These are phyloP conservation scores for Eufriesea mexicana DNA, from an alignment of 1,140 invertebrate species.

Conservation along the genomic window DNA sequence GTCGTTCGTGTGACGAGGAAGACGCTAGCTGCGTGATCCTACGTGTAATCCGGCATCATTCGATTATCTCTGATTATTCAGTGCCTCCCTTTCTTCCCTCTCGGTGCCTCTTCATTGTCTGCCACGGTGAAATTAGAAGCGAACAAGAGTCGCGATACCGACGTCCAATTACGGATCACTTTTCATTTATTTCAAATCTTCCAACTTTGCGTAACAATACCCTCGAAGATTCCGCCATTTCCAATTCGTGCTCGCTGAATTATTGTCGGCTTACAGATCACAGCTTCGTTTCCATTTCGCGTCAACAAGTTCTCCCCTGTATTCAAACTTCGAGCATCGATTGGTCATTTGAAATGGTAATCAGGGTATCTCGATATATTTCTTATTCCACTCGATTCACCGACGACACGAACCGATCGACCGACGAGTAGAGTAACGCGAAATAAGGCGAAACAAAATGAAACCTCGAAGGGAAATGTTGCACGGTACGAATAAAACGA, in stretches of 20 bases:
- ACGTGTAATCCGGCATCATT: conserved; percentile 36
- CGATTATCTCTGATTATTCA: conserved; percentile 39
- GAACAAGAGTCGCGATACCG: not conserved
- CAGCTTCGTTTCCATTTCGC: not conserved
- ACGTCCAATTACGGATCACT: not conserved
- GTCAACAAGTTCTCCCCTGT: too few relatives aligned
- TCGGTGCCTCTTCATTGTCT: not conserved
- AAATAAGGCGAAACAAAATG: too few relatives aligned
- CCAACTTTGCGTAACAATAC: not conserved
- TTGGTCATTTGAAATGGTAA: not conserved
- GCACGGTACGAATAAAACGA: too few relatives aligned
- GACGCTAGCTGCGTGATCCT: conserved; percentile 4
- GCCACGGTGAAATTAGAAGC: not conserved
- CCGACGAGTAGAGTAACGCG: too few relatives aligned
- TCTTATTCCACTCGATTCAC: too few relatives aligned
- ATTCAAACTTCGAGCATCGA: not conserved
- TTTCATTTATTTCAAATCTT: not conserved
- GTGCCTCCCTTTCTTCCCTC: not conserved
- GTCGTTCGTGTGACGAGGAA: conserved; percentile 13
- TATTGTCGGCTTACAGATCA: not conserved
- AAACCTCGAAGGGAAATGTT: too few relatives aligned
- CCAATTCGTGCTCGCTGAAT: not conserved
- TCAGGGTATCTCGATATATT: too few relatives aligned
- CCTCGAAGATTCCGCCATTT: not conserved
- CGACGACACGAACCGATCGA: too few relatives aligned